A percentile compares a stretch with the other conserved stretches of the same genome.
phyloP scores from a whole-genome alignment of 2,113 vertebrate genomes.

The Psittacara wagleri region DNA sequence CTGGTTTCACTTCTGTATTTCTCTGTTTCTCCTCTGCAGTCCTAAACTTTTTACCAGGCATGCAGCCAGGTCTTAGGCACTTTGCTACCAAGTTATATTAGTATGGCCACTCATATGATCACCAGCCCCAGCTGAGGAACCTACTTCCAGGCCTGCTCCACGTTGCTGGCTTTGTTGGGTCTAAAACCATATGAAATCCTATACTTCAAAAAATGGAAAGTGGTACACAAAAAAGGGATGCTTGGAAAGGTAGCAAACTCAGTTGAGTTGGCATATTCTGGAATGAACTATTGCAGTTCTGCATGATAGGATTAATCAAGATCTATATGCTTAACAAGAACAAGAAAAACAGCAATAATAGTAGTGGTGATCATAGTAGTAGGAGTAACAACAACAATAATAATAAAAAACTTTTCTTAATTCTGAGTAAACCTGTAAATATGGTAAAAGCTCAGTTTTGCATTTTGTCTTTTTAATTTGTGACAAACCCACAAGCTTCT shows the following conservation, averaged over 20 bases:
- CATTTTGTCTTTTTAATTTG: neutral
- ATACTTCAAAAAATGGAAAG: neutral
- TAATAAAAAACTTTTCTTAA: neutral
- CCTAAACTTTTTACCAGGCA: neutral
- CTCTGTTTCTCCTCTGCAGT: neutral
- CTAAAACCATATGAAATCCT: neutral
- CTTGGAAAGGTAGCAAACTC: neutral
- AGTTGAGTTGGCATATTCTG: neutral
- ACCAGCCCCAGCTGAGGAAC: neutral
- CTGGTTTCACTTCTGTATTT: neutral
- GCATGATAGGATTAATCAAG: neutral
- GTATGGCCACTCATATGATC: neutral
- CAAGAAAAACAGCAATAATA: neutral
- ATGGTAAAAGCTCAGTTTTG: neutral
- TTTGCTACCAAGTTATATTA: neutral
- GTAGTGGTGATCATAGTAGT: neutral
- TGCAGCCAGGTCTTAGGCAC: neutral
- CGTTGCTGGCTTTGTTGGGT: neutral
- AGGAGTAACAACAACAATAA: neutral
- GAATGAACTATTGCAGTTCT: neutral
- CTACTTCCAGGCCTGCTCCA: neutral
- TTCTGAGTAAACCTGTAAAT: neutral
- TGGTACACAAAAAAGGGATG: neutral
- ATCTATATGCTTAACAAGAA: neutral
- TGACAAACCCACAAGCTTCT: neutral